A percentile compares a stretch with the other conserved stretches of the same genome.
These are phyloP conservation scores for Odocoileus virginianus DNA, from an alignment of 2,113 vertebrate species.

Conservation along the genomic window DNA sequence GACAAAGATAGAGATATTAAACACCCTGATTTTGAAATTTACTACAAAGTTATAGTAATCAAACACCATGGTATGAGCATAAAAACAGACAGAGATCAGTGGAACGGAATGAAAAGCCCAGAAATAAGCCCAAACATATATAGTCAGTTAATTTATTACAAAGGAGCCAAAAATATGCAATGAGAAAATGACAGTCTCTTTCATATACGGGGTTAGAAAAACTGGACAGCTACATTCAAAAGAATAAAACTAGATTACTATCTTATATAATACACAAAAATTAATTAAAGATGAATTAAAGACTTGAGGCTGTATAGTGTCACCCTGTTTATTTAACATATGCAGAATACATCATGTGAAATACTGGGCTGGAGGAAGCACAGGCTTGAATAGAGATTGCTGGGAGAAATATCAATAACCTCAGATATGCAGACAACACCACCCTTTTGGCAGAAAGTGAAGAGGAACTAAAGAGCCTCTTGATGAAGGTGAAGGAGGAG, in stretches of 20 bases:
- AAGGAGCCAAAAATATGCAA: background rate
- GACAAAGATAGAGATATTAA: background rate
- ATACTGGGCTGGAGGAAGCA: background rate
- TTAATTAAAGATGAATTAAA: background rate
- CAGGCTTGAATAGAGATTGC: background rate
- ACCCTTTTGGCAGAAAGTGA: background rate
- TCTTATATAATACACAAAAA: background rate
- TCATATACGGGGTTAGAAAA: background rate
- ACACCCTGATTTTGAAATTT: background rate
- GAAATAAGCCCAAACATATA: background rate
- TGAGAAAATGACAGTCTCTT: background rate
- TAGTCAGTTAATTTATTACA: background rate
- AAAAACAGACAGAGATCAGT: background rate
- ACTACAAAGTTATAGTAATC: background rate
- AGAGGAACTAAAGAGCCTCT: background rate
- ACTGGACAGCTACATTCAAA: background rate
- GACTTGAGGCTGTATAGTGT: background rate
- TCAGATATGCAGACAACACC: background rate
- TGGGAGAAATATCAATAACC: background rate
- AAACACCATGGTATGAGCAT: background rate
- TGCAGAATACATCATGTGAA: background rate
- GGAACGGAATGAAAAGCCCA: background rate
- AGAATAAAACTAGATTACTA: background rate
- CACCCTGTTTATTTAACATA: background rate
- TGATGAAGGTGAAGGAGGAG: background rate